Percentiles rank a stretch among this genome's conserved stretches.
phyloP scores from a whole-genome alignment of 2,888 invertebrate species.

The Lordiphosa fenestrarum region DNA sequence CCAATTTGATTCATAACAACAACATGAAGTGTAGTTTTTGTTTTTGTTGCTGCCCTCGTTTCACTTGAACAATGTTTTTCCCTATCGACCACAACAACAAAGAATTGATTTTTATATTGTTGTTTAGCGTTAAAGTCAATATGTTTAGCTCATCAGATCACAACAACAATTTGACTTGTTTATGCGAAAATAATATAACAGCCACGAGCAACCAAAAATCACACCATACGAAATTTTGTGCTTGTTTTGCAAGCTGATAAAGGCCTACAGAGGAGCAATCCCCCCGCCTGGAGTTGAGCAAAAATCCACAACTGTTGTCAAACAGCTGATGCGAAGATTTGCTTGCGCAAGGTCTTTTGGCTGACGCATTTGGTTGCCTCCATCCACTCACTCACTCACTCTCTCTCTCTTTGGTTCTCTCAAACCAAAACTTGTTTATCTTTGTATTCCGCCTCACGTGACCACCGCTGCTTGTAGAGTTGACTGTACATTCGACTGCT shows the following conservation, averaged over 20 bases:
- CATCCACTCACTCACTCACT: background rate
- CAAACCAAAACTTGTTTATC: constrained; percentile 23
- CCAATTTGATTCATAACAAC: no score
- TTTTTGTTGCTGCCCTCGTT: constrained; percentile 45
- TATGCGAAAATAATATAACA: constrained; percentile 41
- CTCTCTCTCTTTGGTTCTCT: constrained; percentile 5
- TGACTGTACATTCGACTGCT: constrained; percentile 45
- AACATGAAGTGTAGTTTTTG: background rate
- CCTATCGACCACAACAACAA: background rate
- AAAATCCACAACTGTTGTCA: constrained; percentile 6
- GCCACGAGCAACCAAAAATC: constrained; percentile 18
- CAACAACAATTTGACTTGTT: constrained; percentile 50
- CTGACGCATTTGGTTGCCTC: constrained; percentile 28
- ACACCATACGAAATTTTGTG: constrained; percentile 24
- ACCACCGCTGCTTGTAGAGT: constrained; percentile 11
- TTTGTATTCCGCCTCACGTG: constrained; percentile 23
- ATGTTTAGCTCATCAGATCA: constrained; percentile 12
- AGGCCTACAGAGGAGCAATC: background rate
- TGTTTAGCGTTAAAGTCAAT: constrained; percentile 25
- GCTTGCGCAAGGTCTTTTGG: constrained; percentile 43
- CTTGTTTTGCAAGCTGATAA: constrained; percentile 27
- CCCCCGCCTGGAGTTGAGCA: background rate
- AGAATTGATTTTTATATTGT: constrained; percentile 7
- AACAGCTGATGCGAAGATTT: constrained; percentile 35
- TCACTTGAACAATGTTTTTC: constrained; percentile 21